phyloP scores from a whole-genome alignment of 2,888 invertebrate genomes.

The Latrodectus elegans region DNA sequence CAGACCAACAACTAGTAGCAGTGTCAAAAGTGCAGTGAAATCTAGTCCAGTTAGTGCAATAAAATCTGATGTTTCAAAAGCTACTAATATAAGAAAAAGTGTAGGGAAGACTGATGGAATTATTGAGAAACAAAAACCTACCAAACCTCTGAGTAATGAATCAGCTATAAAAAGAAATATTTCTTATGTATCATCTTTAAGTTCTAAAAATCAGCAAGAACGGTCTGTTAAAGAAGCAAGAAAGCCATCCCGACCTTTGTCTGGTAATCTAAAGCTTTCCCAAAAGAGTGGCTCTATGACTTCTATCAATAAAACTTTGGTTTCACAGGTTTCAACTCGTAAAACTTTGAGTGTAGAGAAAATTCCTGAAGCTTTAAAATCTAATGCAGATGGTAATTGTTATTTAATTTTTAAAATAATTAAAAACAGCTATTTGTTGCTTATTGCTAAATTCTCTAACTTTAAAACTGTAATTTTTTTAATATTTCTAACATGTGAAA shows the following conservation, averaged over 20 bases:
- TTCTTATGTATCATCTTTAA: conserved; percentile 52
- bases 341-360: conserved; percentile 72
- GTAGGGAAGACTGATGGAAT: background rate
- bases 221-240: conserved; percentile 11
- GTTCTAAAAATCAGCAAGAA: conserved; percentile 47
- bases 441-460: too few species aligned
- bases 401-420: background rate
- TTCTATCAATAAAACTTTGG: conserved; percentile 72
- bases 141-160: conserved; percentile 27
- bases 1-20: too few species aligned
- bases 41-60: too few species aligned
- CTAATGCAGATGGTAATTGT: conserved; percentile 50
- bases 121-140: conserved; percentile 13
- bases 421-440: background rate
- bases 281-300: conserved; percentile 72
- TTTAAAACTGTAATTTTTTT: too few species aligned
- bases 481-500: too few species aligned
- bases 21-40: too few species aligned
- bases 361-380: conserved; percentile 51
- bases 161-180: conserved; percentile 63
- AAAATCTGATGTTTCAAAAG: background rate
- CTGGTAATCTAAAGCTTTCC: conserved; percentile 27
- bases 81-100: background rate
- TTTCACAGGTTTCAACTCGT: conserved; percentile 76
- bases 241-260: conserved; percentile 8